Conservation (phyloP, 2,113 vertebrate genomes). For the Martes martes region DNA sequence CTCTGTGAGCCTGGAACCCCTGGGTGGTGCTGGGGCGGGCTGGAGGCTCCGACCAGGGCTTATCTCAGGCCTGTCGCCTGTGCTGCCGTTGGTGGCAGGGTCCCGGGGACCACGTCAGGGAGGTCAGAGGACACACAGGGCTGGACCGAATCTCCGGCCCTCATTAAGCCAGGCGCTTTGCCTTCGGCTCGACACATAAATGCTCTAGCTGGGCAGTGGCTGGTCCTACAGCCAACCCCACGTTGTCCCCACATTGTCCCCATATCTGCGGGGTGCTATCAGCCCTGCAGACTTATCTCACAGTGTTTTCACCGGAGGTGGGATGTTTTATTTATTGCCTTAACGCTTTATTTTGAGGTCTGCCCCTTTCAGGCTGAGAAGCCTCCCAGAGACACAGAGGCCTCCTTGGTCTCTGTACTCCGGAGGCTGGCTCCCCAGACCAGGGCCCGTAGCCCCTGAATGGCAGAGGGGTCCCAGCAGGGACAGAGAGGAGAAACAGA, state of each 20-base stretch:
- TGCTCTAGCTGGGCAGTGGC: neutral
- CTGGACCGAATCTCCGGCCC: neutral
- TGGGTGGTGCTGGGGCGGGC: neutral
- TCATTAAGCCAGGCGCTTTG: neutral
- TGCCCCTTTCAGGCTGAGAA: neutral
- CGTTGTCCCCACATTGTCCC: neutral
- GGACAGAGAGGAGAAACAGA: neutral
- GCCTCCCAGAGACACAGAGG: neutral
- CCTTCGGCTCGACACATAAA: slow-evolving; percentile 24
- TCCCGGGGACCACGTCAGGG: neutral
- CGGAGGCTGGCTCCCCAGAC: neutral
- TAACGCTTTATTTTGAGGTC: slow-evolving; percentile 52
- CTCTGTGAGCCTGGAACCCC: neutral
- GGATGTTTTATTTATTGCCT: slow-evolving; percentile 68
- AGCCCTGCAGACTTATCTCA: neutral
- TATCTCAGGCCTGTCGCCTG: neutral
- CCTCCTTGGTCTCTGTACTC: neutral
- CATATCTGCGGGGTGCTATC: neutral
- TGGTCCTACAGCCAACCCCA: slow-evolving; percentile 46
- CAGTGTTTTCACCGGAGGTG: neutral
- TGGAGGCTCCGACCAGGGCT: neutral
- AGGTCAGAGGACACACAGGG: neutral
- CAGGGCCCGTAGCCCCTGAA: neutral
- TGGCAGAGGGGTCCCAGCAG: neutral
- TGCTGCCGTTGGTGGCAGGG: neutral